Conservation (phyloP, 2,888 invertebrate species). For the Erebia ligea region DNA sequence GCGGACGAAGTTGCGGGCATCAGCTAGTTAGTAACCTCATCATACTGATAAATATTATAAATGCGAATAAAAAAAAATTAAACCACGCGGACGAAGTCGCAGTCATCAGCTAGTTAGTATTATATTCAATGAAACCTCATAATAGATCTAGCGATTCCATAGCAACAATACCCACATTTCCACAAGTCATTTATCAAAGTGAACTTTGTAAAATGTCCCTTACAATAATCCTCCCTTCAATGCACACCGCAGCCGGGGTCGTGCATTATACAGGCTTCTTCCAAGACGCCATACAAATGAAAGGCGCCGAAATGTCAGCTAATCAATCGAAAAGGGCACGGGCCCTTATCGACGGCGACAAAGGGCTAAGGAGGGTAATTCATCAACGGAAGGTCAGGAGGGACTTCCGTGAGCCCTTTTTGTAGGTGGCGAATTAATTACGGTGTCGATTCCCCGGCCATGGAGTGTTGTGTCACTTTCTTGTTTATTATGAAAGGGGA, state of each 20-base stretch:
- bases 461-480: constrained; percentile 41
- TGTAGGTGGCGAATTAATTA: constrained; percentile 71
- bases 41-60: too few species aligned
- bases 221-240: constrained; percentile 21
- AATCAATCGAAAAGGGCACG: constrained; percentile 77
- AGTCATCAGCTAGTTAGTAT: too few species aligned
- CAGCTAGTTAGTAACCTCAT: too few species aligned
- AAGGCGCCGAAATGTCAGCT: constrained; percentile 76
- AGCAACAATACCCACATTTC: background rate
- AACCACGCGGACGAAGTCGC: too few species aligned
- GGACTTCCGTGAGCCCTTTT: constrained; percentile 55
- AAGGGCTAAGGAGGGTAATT: constrained; percentile 68
- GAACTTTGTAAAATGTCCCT: constrained; percentile 21
- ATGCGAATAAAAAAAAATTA: too few species aligned
- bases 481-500: constrained; percentile 28
- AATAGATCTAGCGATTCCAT: background rate
- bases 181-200: constrained; percentile 20
- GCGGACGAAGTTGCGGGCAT: too few species aligned
- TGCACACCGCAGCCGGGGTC: constrained; percentile 34
- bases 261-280: constrained; percentile 57
- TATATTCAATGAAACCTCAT: background rate
- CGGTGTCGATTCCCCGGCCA: constrained; percentile 46
- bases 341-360: constrained; percentile 58
- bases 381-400: constrained; percentile 63
- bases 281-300: constrained; percentile 70